Conservation (phyloP, 1,140 invertebrate genomes). For the Calliopsis andreniformis region DNA sequence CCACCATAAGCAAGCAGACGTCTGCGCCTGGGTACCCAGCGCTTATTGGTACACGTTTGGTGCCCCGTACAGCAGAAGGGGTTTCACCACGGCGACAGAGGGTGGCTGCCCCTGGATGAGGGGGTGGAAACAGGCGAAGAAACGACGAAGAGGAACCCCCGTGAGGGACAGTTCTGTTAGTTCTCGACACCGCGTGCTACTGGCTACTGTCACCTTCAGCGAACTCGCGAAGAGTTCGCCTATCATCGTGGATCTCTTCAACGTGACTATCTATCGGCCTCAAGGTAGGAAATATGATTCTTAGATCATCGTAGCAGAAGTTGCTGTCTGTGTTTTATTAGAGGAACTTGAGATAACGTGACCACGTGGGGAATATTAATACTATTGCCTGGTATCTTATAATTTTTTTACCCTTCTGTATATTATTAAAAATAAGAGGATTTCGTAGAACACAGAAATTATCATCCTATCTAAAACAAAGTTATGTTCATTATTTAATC, state of each 20-base stretch:
- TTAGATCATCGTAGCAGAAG: not conserved
- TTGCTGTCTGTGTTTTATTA: too few species aligned
- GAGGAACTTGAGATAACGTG: too few species aligned
- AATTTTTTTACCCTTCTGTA: too few species aligned
- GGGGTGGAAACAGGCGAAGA: not conserved
- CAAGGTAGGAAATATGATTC: constrained; percentile 20
- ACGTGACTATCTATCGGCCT: not conserved
- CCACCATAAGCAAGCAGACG: constrained; percentile 43
- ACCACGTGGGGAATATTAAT: too few species aligned
- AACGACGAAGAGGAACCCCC: constrained; percentile 10
- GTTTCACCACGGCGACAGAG: constrained; percentile 8
- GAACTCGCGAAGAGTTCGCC: constrained; percentile 5
- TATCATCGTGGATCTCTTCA: constrained; percentile 1
- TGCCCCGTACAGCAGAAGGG: constrained; percentile 40
- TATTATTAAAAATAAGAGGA: too few species aligned
- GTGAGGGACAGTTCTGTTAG: constrained; percentile 32
- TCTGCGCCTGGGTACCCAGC: constrained; percentile 66
- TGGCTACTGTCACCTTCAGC: not conserved
- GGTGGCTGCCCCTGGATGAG: constrained; percentile 6
- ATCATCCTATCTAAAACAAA: too few species aligned
- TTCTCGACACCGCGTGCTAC: constrained; percentile 34
- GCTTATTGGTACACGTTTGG: constrained; percentile 77
- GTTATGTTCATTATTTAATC: too few species aligned
- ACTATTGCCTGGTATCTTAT: too few species aligned
- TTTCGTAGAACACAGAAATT: too few species aligned